These are phyloP conservation scores for Aegotheles bennettii DNA, from an alignment of 2,113 vertebrate species.

Conservation along the genomic window DNA sequence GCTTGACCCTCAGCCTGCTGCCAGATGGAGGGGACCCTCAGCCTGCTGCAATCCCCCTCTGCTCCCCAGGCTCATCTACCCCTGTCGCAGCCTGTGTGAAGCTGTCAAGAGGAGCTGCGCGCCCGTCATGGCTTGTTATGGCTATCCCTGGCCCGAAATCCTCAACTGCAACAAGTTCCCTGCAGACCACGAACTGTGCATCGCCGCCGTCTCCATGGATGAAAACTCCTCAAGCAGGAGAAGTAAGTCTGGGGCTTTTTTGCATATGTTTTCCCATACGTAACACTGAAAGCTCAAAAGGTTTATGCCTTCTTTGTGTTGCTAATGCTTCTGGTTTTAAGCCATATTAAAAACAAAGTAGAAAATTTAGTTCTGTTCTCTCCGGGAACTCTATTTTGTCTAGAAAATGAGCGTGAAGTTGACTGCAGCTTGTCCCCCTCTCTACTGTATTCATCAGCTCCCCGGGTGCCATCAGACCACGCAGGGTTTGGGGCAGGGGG, in stretches of 20 bases:
- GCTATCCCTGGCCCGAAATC: slow-evolving; percentile 83
- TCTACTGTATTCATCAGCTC: not conserved
- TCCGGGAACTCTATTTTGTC: not conserved
- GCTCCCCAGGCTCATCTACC: slow-evolving; percentile 76
- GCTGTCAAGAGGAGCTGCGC: slow-evolving; percentile 80
- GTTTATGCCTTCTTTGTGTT: not conserved
- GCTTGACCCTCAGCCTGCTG: not conserved
- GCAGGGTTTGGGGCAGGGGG: not conserved
- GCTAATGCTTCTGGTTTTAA: not conserved
- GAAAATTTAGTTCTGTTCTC: not conserved
- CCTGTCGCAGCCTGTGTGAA: slow-evolving; percentile 80
- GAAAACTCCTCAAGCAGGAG: slow-evolving; percentile 40
- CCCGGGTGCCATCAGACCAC: not conserved
- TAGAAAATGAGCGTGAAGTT: not conserved
- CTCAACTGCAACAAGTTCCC: slow-evolving; percentile 81
- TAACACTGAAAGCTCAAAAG: not conserved
- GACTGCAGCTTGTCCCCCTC: not conserved
- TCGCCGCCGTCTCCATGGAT: slow-evolving; percentile 70
- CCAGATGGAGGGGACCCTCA: not conserved
- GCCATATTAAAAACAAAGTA: not conserved
- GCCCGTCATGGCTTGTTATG: slow-evolving; percentile 81
- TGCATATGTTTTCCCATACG: not conserved
- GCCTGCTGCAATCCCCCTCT: not conserved
- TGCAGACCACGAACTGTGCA: slow-evolving; percentile 79
- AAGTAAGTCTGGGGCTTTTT: slow-evolving; percentile 66